phyloP scores from a whole-genome alignment of 2,113 vertebrate species.

The Manacus vitellinus region DNA sequence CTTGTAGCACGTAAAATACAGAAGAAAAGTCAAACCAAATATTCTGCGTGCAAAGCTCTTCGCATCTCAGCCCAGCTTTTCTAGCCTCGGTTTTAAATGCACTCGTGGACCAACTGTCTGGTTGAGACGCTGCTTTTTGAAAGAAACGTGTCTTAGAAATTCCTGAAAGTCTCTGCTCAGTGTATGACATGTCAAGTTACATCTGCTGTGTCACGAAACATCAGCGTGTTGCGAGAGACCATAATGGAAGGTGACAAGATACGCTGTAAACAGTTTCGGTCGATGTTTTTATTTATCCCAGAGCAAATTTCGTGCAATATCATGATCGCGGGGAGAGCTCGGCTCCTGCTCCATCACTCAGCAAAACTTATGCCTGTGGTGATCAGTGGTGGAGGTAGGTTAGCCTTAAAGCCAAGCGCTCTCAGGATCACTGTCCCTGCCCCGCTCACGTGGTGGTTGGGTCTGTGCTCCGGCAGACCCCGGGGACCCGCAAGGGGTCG shows the following conservation, averaged over 20 bases:
- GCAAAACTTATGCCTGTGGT: neutral
- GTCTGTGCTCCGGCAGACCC: neutral
- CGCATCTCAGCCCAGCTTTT: neutral
- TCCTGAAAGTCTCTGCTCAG: slow-evolving; percentile 21
- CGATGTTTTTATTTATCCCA: slow-evolving; percentile 24
- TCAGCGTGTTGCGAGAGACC: neutral
- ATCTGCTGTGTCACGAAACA: slow-evolving; percentile 51
- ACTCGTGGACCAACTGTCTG: neutral
- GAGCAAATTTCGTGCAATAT: neutral
- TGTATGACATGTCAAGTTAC: slow-evolving; percentile 44
- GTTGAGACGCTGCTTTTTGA: neutral
- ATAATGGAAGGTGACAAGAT: slow-evolving; percentile 38
- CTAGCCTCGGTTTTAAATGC: neutral
- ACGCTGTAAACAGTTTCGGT: neutral
- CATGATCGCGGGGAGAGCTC: neutral
- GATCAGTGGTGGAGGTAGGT: neutral
- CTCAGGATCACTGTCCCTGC: fast-evolving
- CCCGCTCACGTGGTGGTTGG: fast-evolving
- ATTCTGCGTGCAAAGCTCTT: neutral
- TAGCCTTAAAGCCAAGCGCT: neutral
- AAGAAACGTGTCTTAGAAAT: neutral
- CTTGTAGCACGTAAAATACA: slow-evolving; percentile 17
- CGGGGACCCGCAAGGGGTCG: fast-evolving
- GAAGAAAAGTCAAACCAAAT: slow-evolving; percentile 2
- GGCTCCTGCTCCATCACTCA: neutral